phyloP scores from a whole-genome alignment of 2,797 vertebrate species.

The Clarias pachynema region DNA sequence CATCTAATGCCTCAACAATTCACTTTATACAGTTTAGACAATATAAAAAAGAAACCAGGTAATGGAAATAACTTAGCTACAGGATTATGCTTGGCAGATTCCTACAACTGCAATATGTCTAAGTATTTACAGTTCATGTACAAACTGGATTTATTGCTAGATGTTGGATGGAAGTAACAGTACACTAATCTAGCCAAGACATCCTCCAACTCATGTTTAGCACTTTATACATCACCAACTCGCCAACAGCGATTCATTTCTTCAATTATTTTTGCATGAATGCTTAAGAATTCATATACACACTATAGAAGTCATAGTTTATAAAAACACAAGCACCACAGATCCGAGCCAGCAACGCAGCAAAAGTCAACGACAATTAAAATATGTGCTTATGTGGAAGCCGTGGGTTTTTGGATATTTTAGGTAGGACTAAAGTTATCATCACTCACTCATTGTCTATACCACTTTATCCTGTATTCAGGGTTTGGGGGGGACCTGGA shows the following conservation, averaged over 20 bases:
- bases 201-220: not conserved
- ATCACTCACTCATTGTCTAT: no score
- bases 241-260: not conserved
- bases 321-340: no score
- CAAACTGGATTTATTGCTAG: conserved; percentile 4
- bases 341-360: no score
- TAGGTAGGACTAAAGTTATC: no score
- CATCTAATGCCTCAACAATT: not conserved
- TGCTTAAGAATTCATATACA: no score
- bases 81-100: not conserved
- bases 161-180: conserved; percentile 5
- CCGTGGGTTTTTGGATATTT: no score
- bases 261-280: no score
- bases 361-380: no score
- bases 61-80: not conserved
- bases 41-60: not conserved
- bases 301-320: no score
- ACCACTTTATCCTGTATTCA: no score
- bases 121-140: conserved; percentile 3
- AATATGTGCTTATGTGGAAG: no score
- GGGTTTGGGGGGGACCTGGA: no score
- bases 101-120: not conserved
- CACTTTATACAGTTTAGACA: not conserved
- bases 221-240: not conserved
- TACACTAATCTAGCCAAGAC: not conserved